Conservation (phyloP, 2,888 invertebrate species). For the Hofmannophila pseudospretella region DNA sequence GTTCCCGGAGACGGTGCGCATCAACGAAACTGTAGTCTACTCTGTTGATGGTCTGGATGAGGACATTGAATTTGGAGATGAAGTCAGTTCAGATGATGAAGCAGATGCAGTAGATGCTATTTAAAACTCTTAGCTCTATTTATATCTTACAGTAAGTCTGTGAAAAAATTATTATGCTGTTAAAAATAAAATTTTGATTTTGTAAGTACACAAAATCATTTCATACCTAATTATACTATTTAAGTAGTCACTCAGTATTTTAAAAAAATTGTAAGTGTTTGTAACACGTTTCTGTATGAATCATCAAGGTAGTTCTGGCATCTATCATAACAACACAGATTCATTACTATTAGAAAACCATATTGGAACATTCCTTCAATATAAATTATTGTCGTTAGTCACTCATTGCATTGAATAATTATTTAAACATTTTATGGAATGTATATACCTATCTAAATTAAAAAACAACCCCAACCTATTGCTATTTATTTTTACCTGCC, state of each 20-base stretch:
- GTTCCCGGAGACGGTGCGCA: slow-evolving; percentile 98
- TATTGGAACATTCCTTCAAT: slow-evolving; percentile 63
- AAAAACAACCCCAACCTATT: slow-evolving; percentile 40
- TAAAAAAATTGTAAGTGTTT: slow-evolving; percentile 37
- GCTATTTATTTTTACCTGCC: slow-evolving; percentile 11
- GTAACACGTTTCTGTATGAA: slow-evolving; percentile 32
- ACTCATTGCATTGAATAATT: slow-evolving; percentile 4
- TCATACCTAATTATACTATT: slow-evolving; percentile 21
- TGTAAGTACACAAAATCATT: slow-evolving; percentile 48
- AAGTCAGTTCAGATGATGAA: slow-evolving; percentile 94
- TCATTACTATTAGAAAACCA: slow-evolving; percentile 23
- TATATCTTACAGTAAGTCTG: slow-evolving; percentile 66
- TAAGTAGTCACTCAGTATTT: no score
- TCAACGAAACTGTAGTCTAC: slow-evolving; percentile 97
- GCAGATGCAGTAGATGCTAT: slow-evolving; percentile 85
- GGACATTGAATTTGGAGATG: slow-evolving; percentile 97
- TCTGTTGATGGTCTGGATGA: slow-evolving; percentile 97
- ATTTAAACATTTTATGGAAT: slow-evolving; percentile 52
- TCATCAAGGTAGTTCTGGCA: slow-evolving; percentile 9
- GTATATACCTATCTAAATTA: slow-evolving; percentile 71
- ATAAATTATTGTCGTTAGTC: slow-evolving; percentile 13
- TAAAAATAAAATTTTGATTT: slow-evolving; percentile 59
- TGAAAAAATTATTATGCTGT: slow-evolving; percentile 70
- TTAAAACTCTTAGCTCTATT: slow-evolving; percentile 58
- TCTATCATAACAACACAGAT: background rate